Evolutionary conservation across 2,113 vertebrate genomes (phyloP).

Genomic region (Litocranius walleri): DNA sequence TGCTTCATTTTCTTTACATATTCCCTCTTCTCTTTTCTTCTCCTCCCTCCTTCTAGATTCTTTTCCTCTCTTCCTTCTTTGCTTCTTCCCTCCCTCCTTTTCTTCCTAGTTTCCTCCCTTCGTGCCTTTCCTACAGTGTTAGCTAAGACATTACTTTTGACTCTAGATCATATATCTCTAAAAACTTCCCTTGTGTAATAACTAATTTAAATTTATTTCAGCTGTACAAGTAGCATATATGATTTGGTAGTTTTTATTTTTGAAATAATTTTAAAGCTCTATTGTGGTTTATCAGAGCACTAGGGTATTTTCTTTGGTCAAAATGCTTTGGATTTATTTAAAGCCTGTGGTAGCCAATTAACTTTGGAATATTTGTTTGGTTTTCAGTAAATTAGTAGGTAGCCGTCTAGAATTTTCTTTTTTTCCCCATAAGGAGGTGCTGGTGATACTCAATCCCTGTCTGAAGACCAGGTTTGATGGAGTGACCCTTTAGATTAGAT

Average conservation of each 20-base stretch:
- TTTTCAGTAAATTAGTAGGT: not conserved
- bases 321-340: not conserved
- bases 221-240: not conserved
- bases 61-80: not conserved
- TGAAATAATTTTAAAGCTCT: not conserved
- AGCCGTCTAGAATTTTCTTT: not conserved
- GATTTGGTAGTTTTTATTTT: not conserved
- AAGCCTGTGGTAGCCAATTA: not conserved
- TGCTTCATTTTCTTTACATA: not conserved
- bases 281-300: not conserved
- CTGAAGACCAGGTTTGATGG: not conserved
- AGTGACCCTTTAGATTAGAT: not conserved
- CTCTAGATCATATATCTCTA: not conserved
- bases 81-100: too few species aligned
- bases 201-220: slow-evolving; percentile 42
- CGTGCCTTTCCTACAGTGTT: not conserved
- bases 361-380: not conserved
- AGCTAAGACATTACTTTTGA: slow-evolving; percentile 36
- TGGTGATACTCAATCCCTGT: not conserved
- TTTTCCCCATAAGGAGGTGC: not conserved
- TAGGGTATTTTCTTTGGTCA: not conserved
- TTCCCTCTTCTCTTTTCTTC: not conserved
- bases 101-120: not conserved
- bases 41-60: too few species aligned
- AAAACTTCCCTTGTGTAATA: not conserved